phyloP scores from a whole-genome alignment of 30 jellyfish, hydroid and myxozoan genomes.

The Nemopilema nomurai region DNA sequence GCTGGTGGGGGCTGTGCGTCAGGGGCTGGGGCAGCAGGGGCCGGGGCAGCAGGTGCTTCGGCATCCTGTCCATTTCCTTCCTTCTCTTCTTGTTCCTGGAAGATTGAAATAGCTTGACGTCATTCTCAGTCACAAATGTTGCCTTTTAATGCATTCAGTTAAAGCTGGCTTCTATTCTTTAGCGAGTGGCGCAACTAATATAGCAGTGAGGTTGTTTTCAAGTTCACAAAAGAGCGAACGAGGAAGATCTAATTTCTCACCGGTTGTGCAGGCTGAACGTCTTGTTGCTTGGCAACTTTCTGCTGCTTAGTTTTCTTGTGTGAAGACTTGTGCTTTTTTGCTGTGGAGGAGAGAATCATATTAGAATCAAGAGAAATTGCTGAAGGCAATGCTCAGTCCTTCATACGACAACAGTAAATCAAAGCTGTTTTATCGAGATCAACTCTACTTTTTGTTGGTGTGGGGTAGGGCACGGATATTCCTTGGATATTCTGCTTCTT shows the following conservation, averaged over 20 bases:
- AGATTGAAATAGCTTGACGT: too few species aligned
- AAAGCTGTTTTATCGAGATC: too few species aligned
- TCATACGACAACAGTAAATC: too few species aligned
- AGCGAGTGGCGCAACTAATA: too few species aligned
- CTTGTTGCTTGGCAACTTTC: constrained; percentile 50
- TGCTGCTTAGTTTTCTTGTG: constrained; percentile 51
- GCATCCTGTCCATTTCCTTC: constrained; percentile 41
- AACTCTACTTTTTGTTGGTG: too few species aligned
- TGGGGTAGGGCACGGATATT: too few species aligned
- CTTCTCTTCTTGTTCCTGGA: constrained; percentile 39
- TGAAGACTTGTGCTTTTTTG: constrained; percentile 60
- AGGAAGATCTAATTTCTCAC: constrained; percentile 6
- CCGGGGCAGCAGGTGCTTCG: constrained; percentile 44
- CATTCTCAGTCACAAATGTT: background rate
- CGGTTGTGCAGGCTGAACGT: constrained; percentile 29
- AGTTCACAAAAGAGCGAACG: background rate
- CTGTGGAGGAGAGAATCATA: constrained; percentile 1
- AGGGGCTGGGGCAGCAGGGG: constrained; percentile 65
- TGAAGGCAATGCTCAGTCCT: too few species aligned
- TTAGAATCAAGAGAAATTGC: too few species aligned
- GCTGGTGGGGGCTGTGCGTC: constrained; percentile 73
- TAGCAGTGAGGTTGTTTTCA: background rate
- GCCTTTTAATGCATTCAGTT: too few species aligned
- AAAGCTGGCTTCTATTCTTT: too few species aligned
- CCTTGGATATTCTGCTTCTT: too few species aligned